These are phyloP conservation scores for Daphoenositta chrysoptera DNA, from an alignment of 2,113 vertebrate species.

Conservation along the genomic window DNA sequence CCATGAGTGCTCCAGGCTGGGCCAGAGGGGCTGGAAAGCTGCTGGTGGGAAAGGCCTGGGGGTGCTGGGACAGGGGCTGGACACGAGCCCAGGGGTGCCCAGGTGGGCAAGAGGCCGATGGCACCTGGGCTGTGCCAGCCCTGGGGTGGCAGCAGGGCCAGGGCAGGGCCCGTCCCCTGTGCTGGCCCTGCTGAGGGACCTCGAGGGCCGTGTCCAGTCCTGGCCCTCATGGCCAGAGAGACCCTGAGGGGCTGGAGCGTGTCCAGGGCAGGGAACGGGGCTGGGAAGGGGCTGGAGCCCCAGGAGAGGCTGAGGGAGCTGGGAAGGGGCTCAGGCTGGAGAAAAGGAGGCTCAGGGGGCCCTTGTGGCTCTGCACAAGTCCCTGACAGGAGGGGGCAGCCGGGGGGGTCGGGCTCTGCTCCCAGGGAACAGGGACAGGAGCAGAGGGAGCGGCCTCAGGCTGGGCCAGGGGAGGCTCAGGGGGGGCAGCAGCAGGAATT, in stretches of 20 bases:
- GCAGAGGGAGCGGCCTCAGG: neutral
- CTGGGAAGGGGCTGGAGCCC: neutral
- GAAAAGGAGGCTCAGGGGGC: neutral
- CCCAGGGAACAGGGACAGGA: neutral
- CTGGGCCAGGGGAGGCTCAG: neutral
- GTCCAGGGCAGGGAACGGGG: neutral
- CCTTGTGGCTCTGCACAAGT: neutral
- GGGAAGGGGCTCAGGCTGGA: neutral
- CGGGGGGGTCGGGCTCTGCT: neutral
- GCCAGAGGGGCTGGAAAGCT: neutral
- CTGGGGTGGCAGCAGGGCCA: neutral
- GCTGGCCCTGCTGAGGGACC: neutral
- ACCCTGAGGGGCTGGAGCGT: neutral
- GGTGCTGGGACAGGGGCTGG: neutral
- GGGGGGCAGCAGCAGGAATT: neutral
- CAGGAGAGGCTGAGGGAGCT: neutral
- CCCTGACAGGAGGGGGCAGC: neutral
- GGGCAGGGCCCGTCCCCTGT: neutral
- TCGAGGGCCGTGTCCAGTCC: neutral
- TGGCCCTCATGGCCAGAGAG: neutral
- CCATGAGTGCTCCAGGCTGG: neutral
- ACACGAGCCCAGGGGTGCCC: neutral
- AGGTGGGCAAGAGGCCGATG: neutral
- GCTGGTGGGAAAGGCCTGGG: neutral
- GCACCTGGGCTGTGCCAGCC: neutral